Conservation (phyloP, 2,888 invertebrate genomes). For the Aricia artaxerxes region DNA sequence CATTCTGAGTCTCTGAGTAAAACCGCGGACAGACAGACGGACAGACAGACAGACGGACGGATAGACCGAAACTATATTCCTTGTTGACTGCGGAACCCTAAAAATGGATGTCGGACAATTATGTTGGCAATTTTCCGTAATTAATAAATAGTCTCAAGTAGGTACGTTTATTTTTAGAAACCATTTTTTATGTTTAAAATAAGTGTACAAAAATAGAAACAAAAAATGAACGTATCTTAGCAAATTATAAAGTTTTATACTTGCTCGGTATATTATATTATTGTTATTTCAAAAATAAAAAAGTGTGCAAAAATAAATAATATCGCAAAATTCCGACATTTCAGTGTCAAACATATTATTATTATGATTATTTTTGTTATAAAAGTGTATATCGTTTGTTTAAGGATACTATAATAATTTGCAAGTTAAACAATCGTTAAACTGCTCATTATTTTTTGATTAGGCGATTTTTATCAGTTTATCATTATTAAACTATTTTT, state of each 20-base stretch:
- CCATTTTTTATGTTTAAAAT: not conserved
- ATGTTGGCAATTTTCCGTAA: not conserved
- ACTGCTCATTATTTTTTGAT: constrained; percentile 3
- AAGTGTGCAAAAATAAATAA: too few relatives aligned
- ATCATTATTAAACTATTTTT: constrained; percentile 10
- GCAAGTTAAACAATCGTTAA: not conserved
- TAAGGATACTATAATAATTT: not conserved
- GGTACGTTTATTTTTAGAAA: constrained; percentile 2
- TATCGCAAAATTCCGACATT: too few relatives aligned
- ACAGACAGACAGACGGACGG: too few relatives aligned
- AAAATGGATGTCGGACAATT: not conserved
- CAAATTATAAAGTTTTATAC: too few relatives aligned
- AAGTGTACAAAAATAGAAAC: not conserved
- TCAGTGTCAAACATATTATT: too few relatives aligned
- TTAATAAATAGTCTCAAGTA: not conserved
- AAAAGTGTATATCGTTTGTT: not conserved
- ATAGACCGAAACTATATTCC: too few relatives aligned
- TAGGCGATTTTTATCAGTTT: not conserved
- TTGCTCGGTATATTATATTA: too few relatives aligned
- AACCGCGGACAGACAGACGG: too few relatives aligned
- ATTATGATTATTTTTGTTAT: too few relatives aligned
- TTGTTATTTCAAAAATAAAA: too few relatives aligned
- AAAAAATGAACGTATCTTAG: not conserved
- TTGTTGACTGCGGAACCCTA: too few relatives aligned
- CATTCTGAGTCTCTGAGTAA: too few relatives aligned